A percentile compares a stretch with the other conserved stretches of the same genome.
phyloP scores from a whole-genome alignment of 2,797 vertebrate genomes.

The Anguilla obscura region DNA sequence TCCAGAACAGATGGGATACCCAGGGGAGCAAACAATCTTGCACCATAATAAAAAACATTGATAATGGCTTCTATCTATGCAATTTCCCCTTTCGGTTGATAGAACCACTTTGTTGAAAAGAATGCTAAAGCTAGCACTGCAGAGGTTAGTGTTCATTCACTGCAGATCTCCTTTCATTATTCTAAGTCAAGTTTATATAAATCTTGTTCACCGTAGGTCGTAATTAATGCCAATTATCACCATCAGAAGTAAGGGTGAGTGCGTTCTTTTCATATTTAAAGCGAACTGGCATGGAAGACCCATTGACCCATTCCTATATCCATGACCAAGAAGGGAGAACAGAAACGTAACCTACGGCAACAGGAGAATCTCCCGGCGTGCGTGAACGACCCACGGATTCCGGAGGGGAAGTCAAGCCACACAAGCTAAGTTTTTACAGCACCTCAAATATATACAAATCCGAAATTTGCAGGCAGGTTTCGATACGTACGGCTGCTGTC shows the following conservation, averaged over 20 bases:
- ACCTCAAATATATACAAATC: neutral
- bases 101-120: conserved; percentile 31
- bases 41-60: neutral
- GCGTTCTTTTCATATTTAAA: neutral
- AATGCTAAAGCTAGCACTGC: conserved; percentile 41
- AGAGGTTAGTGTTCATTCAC: conserved; percentile 34
- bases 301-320: neutral
- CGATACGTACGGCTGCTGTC: neutral
- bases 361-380: neutral
- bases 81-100: conserved; percentile 30
- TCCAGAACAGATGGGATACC: neutral
- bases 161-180: conserved; percentile 14
- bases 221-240: neutral
- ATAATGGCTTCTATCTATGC: conserved; percentile 39
- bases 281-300: neutral
- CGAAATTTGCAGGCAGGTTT: neutral
- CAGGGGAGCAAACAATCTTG: neutral
- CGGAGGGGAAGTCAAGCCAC: neutral
- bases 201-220: neutral
- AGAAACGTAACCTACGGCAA: neutral
- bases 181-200: conserved; percentile 16
- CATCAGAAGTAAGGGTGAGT: neutral
- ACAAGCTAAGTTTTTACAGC: neutral
- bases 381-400: neutral
- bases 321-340: neutral